Percentiles rank a stretch among this genome's conserved stretches.
phyloP scores from a whole-genome alignment of 2,113 vertebrate genomes.

The Aythya baeri region DNA sequence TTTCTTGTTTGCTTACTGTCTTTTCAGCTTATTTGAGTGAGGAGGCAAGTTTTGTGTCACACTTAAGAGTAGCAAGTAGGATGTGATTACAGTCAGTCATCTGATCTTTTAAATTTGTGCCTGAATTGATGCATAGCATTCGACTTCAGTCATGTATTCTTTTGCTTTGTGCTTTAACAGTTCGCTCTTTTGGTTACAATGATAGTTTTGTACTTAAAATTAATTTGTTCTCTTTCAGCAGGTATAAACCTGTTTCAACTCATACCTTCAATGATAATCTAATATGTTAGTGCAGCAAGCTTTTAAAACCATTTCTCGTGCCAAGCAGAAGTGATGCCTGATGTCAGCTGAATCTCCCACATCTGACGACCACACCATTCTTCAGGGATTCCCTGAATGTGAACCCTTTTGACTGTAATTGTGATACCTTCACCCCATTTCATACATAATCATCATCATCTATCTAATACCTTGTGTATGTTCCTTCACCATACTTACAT shows the following conservation, averaged over 20 bases:
- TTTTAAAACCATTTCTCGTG: slow-evolving; percentile 71
- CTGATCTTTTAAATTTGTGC: background rate
- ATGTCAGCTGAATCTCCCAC: slow-evolving; percentile 60
- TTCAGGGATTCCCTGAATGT: slow-evolving; percentile 64
- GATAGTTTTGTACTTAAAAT: slow-evolving; percentile 35
- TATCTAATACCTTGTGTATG: background rate
- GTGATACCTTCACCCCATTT: slow-evolving; percentile 38
- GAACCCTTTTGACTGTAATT: slow-evolving; percentile 60
- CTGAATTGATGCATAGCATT: background rate
- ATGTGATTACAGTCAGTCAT: background rate
- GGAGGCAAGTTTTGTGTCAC: background rate
- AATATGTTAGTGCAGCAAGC: slow-evolving; percentile 65
- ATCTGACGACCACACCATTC: slow-evolving; percentile 64
- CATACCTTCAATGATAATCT: slow-evolving; percentile 59
- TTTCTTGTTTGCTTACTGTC: background rate
- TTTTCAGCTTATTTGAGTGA: background rate
- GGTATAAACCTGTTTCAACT: slow-evolving; percentile 67
- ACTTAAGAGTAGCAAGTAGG: background rate
- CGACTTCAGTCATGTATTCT: background rate
- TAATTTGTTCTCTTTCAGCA: slow-evolving; percentile 68
- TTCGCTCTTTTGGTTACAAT: background rate
- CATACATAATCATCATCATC: slow-evolving; percentile 23
- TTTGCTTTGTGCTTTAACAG: slow-evolving; percentile 6
- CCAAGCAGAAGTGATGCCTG: slow-evolving; percentile 62
- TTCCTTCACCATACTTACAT: slow-evolving; percentile 64